These are phyloP conservation scores for Drosophila macrospina DNA, from an alignment of 2,888 invertebrate species.

Conservation along the genomic window DNA sequence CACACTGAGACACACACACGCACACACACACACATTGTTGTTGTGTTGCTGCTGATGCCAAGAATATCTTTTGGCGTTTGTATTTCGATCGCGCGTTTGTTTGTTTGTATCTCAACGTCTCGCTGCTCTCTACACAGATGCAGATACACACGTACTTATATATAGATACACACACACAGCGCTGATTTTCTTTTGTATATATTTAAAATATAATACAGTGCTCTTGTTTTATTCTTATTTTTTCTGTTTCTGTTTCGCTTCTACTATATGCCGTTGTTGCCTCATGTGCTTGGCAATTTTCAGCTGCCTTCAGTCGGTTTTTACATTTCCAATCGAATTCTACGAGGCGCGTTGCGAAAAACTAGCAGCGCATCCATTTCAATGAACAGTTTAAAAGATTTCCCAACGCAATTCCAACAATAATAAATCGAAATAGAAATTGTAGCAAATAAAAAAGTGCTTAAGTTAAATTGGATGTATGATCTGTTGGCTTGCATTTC, in stretches of 20 bases:
- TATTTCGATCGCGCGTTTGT: conserved; percentile 75
- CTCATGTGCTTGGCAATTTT: conserved; percentile 76
- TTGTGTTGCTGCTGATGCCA: too few species aligned
- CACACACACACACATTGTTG: conserved; percentile 4
- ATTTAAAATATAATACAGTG: conserved; percentile 77
- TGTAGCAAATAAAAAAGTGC: conserved; percentile 33
- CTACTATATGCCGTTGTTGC: conserved; percentile 48
- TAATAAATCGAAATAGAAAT: conserved; percentile 7
- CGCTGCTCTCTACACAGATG: conserved; percentile 15
- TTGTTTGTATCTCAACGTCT: conserved; percentile 66
- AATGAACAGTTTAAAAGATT: conserved; percentile 25
- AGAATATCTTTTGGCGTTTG: conserved; percentile 78
- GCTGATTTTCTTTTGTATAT: conserved; percentile 66
- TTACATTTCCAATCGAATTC: conserved; percentile 82
- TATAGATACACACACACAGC: conserved; percentile 46
- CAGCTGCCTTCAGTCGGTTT: conserved; percentile 81
- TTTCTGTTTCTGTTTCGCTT: conserved; percentile 45
- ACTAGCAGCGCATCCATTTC: conserved; percentile 36
- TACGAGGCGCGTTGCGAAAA: conserved; percentile 75
- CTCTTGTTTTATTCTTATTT: conserved; percentile 45
- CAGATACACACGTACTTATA: conserved; percentile 37
- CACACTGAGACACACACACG: conserved; percentile 9
- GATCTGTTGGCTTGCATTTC: conserved; percentile 10
- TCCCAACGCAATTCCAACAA: conserved; percentile 20
- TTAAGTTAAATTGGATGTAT: background rate